Evolutionary conservation across 2,888 invertebrate species (phyloP), one percentile per base, ranked within the genome.

Genomic region (Pocota personata): DNA sequence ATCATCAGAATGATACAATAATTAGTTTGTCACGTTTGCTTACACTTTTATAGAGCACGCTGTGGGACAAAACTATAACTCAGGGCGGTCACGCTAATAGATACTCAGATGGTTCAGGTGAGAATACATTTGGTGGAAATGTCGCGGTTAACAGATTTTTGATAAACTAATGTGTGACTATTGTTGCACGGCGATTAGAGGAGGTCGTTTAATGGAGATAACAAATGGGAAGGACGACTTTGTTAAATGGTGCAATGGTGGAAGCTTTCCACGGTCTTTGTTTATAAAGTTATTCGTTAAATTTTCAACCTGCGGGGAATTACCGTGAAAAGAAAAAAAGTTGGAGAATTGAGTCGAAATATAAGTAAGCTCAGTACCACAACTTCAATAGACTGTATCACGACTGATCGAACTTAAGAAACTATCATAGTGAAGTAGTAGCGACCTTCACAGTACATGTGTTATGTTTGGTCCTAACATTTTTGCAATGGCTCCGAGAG

Each of bases 21-120:
- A 55, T 55, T 27, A 52, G n/a, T 52, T 55, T 27, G 30, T 55
- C 30, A 55, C 55, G 55, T 55, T 55, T 27, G 27, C 27, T 52
- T 52, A 24, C 2, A 27, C 14, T 27, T 14, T 8, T 7, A 52
- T 55, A 8, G 2, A n/a, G 14, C 7, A 0, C 27, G 27, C 2
- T 52, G 30, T 7, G n/a, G 8, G 1, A 24, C 30, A 24, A 14
- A 52, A 16, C 12, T 52, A 30, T 32, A 16, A 55, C 16, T 30
- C 30, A 8, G 16, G 16, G 3, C 16, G 14, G 55, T 55, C 14
- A 14, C 55, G 52, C 27, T 30, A 21, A 24, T 19, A 14, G 27
- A 16, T 14, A 30, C 30, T 30, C 5, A 3, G 43, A 1, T 19
- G 8, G 55, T 8, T 14, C 3, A 14, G 30, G 8, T 16, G 14